Conservation (phyloP, 1,140 invertebrate genomes). For the Pseudachorutes palmiensis region DNA sequence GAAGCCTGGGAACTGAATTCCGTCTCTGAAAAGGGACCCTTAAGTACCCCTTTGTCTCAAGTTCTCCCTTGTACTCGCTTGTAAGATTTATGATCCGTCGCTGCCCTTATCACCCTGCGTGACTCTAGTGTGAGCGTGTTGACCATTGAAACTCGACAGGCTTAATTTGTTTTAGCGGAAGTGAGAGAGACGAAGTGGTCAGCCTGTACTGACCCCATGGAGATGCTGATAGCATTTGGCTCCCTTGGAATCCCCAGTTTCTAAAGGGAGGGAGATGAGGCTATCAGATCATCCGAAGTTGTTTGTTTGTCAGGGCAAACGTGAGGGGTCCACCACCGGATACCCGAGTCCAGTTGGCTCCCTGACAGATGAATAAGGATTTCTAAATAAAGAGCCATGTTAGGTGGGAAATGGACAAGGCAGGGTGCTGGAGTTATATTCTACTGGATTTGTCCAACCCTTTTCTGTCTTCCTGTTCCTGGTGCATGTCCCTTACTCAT, state of each 20-base stretch:
- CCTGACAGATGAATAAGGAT: neutral
- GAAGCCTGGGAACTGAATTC: neutral
- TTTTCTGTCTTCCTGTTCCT: neutral
- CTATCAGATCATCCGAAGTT: too few relatives aligned
- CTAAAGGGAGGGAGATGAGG: too few relatives aligned
- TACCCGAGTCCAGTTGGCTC: neutral
- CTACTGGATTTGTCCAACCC: neutral
- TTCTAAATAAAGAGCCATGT: neutral
- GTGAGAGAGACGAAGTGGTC: too few relatives aligned
- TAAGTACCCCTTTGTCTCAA: conserved; percentile 6
- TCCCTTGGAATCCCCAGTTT: too few relatives aligned
- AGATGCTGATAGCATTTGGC: too few relatives aligned
- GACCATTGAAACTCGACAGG: neutral
- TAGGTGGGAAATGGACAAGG: neutral
- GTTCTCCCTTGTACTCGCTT: too few relatives aligned
- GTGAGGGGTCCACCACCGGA: neutral
- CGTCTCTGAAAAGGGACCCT: neutral
- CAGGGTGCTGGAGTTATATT: neutral
- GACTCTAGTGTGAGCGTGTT: neutral
- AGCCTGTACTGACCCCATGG: too few relatives aligned
- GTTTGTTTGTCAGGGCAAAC: too few relatives aligned
- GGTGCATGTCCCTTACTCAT: conserved; percentile 2
- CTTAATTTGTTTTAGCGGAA: conserved; percentile 8
- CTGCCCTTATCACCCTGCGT: neutral
- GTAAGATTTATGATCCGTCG: neutral